These are phyloP conservation scores for Anarhynchus alexandrinus DNA, from an alignment of 2,113 vertebrate species.

Conservation along the genomic window DNA sequence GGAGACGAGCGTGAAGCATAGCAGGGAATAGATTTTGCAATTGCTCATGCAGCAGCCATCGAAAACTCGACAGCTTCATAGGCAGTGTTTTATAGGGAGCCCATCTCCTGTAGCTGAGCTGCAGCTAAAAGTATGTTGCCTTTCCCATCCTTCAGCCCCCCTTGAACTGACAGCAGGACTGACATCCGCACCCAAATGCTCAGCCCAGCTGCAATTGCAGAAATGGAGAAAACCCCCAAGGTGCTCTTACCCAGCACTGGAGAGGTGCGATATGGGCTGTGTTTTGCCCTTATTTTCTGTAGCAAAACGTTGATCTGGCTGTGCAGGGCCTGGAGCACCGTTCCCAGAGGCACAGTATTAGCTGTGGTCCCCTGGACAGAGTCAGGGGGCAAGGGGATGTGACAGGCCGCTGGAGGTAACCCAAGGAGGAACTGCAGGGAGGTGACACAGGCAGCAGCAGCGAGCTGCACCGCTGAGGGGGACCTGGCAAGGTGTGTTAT, in stretches of 20 bases:
- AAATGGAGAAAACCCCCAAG: neutral
- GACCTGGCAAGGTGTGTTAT: neutral
- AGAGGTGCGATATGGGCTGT: accelerated
- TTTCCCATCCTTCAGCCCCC: neutral
- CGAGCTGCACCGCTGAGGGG: neutral
- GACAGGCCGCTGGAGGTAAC: neutral
- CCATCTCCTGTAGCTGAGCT: neutral
- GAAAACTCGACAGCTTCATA: neutral
- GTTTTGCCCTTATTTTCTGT: neutral
- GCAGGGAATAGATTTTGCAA: neutral
- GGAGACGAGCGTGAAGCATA: neutral
- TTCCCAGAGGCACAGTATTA: neutral
- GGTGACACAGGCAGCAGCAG: neutral
- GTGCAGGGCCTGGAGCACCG: neutral
- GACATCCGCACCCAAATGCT: neutral
- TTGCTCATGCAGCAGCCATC: neutral
- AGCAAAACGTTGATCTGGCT: accelerated
- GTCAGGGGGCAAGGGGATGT: neutral
- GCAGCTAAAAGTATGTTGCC: neutral
- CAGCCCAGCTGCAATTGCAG: neutral
- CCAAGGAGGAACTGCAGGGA: neutral
- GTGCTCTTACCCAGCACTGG: neutral
- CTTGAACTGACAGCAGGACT: neutral
- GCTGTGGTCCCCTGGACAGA: neutral
- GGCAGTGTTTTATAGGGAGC: neutral